phyloP scores from a whole-genome alignment of 2,888 invertebrate species.

The Elegia similella region DNA sequence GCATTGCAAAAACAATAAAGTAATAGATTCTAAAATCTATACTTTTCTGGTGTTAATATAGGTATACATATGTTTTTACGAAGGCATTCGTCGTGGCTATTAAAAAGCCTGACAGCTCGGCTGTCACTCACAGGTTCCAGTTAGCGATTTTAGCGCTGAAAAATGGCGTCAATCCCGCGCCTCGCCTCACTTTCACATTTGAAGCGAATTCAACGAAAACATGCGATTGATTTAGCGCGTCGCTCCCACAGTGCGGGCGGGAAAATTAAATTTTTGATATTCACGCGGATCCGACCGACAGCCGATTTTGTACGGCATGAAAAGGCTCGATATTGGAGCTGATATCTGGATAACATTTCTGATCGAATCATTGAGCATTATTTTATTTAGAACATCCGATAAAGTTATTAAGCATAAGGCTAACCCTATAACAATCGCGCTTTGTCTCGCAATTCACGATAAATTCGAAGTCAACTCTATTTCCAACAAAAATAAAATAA shows the following conservation, averaged over 20 bases:
- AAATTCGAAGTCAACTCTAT: conserved; percentile 22
- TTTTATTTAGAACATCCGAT: background rate
- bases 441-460: background rate
- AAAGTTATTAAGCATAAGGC: background rate
- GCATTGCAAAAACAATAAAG: no score
- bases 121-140: background rate
- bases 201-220: conserved; percentile 3
- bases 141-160: background rate
- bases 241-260: background rate
- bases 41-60: background rate
- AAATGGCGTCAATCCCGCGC: background rate
- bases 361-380: background rate
- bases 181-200: background rate
- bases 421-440: background rate
- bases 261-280: conserved; percentile 6
- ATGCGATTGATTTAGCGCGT: conserved; percentile 4
- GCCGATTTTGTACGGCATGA: background rate
- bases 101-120: conserved; percentile 6
- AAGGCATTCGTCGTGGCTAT: conserved; percentile 2
- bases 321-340: background rate
- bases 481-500: conserved; percentile 31
- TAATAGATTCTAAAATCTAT: no score
- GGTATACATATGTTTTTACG: background rate
- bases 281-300: background rate
- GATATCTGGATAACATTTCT: background rate